These are phyloP conservation scores for Pangasius djambal DNA, from an alignment of 2,797 vertebrate genomes.

Conservation along the genomic window DNA sequence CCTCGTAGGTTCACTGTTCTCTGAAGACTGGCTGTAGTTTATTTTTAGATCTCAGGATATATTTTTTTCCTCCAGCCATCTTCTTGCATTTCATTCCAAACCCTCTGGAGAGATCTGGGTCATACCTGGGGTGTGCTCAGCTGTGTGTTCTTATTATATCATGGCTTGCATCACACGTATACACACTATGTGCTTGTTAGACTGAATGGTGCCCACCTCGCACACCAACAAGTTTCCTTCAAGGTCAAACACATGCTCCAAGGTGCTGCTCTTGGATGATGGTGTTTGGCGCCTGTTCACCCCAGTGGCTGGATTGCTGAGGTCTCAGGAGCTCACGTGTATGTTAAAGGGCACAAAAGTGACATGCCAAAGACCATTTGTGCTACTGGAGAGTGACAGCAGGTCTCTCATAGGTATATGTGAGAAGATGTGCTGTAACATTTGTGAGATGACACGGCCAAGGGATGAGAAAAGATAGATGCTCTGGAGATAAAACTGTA, in stretches of 20 bases:
- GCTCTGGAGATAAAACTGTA: no score
- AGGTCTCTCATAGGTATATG: constrained; percentile 3
- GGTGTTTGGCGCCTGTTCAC: constrained; percentile 6
- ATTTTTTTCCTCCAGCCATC: constrained; percentile 2
- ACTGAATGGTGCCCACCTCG: constrained; percentile 14
- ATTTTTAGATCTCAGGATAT: constrained; percentile 17
- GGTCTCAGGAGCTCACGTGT: constrained; percentile 5
- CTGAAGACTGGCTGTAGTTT: background rate
- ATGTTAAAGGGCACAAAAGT: constrained; percentile 13
- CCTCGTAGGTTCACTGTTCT: background rate
- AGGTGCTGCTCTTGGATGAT: background rate
- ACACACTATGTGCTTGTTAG: constrained; percentile 9
- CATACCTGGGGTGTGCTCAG: constrained; percentile 44
- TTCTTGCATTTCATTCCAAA: constrained; percentile 32
- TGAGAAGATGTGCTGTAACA: constrained; percentile 8
- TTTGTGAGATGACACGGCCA: background rate
- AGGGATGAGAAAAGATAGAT: background rate
- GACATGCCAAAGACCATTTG: constrained; percentile 2
- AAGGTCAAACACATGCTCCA: constrained; percentile 22
- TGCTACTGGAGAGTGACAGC: constrained; percentile 13
- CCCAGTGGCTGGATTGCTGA: constrained; percentile 7
- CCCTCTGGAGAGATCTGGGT: constrained; percentile 47
- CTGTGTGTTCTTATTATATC: constrained; percentile 49
- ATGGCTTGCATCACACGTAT: constrained; percentile 22
- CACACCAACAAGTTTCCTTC: background rate